Conservation (phyloP, 2,113 vertebrate genomes). For the Nycticryphes semicollaris region DNA sequence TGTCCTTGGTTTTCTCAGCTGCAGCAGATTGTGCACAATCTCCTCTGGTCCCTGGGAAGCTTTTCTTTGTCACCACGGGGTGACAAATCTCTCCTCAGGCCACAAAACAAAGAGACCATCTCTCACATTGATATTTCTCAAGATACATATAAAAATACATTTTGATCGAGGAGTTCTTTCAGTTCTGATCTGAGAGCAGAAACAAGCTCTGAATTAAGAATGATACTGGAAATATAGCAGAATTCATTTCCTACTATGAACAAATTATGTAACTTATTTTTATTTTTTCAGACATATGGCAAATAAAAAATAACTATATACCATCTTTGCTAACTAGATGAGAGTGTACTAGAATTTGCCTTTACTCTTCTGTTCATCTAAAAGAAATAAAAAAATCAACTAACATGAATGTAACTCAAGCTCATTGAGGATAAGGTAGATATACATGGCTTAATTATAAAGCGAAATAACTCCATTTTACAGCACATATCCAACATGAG, state of each 20-base stretch:
- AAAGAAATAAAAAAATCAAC: neutral
- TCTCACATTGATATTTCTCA: neutral
- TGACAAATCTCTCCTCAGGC: constrained; percentile 6
- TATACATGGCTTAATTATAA: neutral
- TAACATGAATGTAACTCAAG: neutral
- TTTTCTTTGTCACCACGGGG: neutral
- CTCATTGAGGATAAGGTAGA: neutral
- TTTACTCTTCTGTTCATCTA: neutral
- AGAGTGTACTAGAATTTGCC: neutral
- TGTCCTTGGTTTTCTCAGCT: neutral
- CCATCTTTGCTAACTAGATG: neutral
- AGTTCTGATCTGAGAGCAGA: constrained; percentile 25
- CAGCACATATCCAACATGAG: neutral
- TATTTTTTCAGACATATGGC: neutral
- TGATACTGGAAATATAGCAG: neutral
- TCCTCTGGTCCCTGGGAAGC: neutral
- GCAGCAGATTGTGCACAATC: neutral
- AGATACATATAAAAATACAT: neutral
- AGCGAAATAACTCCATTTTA: neutral
- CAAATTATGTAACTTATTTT: neutral
- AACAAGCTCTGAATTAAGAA: constrained; percentile 35
- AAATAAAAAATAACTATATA: neutral
- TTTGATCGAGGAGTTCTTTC: constrained; percentile 30
- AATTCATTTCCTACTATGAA: neutral
- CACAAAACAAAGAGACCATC: neutral